A percentile compares a stretch with the other conserved stretches of the same genome.
These are phyloP conservation scores for Willisornis vidua DNA, from an alignment of 2,113 vertebrate species.

Conservation along the genomic window DNA sequence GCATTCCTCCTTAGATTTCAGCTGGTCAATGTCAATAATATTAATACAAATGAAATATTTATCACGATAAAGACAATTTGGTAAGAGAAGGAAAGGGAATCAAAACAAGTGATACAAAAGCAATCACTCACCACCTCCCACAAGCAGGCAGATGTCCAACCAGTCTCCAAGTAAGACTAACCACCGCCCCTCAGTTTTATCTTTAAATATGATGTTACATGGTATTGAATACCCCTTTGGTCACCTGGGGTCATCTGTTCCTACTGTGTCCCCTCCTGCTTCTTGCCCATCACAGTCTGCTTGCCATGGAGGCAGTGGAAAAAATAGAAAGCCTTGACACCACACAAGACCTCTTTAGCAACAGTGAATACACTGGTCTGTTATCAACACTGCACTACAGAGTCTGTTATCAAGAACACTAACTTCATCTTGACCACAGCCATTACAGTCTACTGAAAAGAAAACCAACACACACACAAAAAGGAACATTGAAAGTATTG, in stretches of 20 bases:
- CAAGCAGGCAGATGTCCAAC: neutral
- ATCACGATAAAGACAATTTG: neutral
- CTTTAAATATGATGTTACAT: neutral
- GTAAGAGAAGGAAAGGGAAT: neutral
- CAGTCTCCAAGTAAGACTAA: neutral
- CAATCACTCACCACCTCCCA: neutral
- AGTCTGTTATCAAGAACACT: neutral
- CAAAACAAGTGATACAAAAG: neutral
- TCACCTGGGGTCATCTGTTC: neutral
- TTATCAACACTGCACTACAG: neutral
- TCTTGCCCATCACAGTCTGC: neutral
- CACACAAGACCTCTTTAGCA: neutral
- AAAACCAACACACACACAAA: neutral
- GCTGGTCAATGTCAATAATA: neutral
- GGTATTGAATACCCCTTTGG: neutral
- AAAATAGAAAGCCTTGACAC: neutral
- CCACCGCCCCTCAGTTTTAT: neutral
- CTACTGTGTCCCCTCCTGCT: neutral
- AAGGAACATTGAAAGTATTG: neutral
- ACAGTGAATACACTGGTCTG: neutral
- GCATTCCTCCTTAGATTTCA: neutral
- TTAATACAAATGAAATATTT: neutral
- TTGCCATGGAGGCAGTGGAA: accelerated
- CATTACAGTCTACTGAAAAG: neutral
- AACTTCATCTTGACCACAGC: neutral